A percentile compares a stretch with the other conserved stretches of the same genome.
Conservation (phyloP, 1,140 invertebrate species). For the Pantala flavescens region DNA sequence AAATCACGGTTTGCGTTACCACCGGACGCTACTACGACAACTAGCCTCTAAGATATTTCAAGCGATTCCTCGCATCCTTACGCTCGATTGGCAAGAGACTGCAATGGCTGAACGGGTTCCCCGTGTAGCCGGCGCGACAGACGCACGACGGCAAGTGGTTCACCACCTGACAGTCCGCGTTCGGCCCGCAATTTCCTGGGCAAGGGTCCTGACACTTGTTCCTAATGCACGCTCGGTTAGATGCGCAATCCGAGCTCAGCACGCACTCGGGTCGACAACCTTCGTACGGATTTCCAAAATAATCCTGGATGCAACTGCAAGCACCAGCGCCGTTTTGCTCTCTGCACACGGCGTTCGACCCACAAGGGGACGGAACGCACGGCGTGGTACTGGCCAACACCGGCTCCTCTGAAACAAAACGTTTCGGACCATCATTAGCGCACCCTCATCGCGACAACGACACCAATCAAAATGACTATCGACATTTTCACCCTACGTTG, state of each 20-base stretch:
- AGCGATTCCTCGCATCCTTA: slow-evolving; percentile 16
- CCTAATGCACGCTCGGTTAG: slow-evolving; percentile 46
- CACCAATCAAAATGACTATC: not conserved
- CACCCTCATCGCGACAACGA: not conserved
- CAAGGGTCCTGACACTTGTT: slow-evolving; percentile 55
- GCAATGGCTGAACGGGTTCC: slow-evolving; percentile 50
- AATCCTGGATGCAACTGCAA: slow-evolving; percentile 55
- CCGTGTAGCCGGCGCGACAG: slow-evolving; percentile 36
- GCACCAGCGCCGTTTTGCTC: slow-evolving; percentile 47
- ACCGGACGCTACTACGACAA: slow-evolving; percentile 26
- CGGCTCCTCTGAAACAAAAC: slow-evolving; percentile 8
- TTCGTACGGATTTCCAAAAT: slow-evolving; percentile 60
- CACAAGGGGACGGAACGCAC: slow-evolving; percentile 55
- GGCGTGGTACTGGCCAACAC: slow-evolving; percentile 33
- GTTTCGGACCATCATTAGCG: not conserved
- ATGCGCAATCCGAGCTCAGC: slow-evolving; percentile 50
- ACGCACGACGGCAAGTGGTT: slow-evolving; percentile 47
- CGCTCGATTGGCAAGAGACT: slow-evolving; percentile 23
- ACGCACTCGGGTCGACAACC: slow-evolving; percentile 54
- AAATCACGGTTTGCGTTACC: slow-evolving; percentile 18
- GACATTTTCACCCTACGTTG: not conserved
- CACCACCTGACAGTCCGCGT: slow-evolving; percentile 55
- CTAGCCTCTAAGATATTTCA: slow-evolving; percentile 30
- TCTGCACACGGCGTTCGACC: slow-evolving; percentile 52
- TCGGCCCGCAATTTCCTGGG: slow-evolving; percentile 50